Evolutionary conservation across 2,888 invertebrate species (phyloP), one percentile per base, ranked within the genome.

Genomic region (Glyphotaelius pellucidus): DNA sequence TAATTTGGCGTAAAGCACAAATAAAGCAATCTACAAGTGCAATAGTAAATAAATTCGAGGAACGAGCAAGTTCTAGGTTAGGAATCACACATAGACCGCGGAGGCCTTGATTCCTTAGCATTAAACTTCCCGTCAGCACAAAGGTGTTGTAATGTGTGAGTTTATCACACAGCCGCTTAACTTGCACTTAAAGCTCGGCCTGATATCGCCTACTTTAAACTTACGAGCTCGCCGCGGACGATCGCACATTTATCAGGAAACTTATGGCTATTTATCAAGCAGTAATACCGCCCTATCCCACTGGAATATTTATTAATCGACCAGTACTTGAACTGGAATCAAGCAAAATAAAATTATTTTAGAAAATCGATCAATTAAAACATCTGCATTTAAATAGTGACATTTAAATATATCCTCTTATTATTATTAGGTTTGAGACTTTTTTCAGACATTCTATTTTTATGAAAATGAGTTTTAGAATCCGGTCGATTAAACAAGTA

Each of bases 201-300:
- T n/a, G 83, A 35, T 83, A 83, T 83, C 83, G 25, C 83, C 15
- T 32, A 32, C 83, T 83, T 83, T 32, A 83, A 35, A 83, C 38
- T 83, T 83, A 83, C 9, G 67, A 67, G 67, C 67, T 67, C 25
- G 32, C 35, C 83, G 35, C 83, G 35, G 35, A 83, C 83, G 83
- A 83, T 35, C 25, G 35, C 35, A 83, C 83, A 83, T 83, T 83
- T 83, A 83, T 83, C 83, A 83, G 35, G 83, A 83, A 32, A 38
- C 19, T 38, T 32, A 83, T 83, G 83, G 83, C 83, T 83, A 83
- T 83, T 83, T 83, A 32, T 83, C 83, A 83, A 83, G 25, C 35
- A 32, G 83, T 83, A n/a, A 83, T 83, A 31, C 32, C 35, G 25
- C 25, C 35, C 83, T 12, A 12, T 83, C 25, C 25, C 32, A 14